A percentile compares a stretch with the other conserved stretches of the same genome.
phyloP scores from a whole-genome alignment of 2,888 invertebrate species.

The Drosophila mulleri region DNA sequence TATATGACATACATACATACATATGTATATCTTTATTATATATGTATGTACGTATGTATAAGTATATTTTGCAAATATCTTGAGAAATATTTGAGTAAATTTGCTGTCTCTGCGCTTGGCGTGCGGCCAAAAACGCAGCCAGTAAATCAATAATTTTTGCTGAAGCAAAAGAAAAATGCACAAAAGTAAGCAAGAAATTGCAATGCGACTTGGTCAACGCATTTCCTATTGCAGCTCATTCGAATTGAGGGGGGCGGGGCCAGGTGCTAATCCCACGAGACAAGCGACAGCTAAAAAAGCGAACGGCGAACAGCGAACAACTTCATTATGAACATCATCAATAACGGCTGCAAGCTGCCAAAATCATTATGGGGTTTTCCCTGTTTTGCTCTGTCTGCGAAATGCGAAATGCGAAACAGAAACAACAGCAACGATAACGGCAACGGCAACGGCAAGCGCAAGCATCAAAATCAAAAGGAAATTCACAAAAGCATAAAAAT shows the following conservation, averaged over 20 bases:
- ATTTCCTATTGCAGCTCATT: conserved; percentile 29
- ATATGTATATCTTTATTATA: neutral
- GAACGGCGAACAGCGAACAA: conserved; percentile 19
- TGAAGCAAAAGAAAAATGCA: conserved; percentile 32
- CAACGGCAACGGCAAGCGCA: conserved; percentile 19
- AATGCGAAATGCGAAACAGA: conserved; percentile 41
- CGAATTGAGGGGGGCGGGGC: neutral
- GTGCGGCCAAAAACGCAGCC: conserved; percentile 64
- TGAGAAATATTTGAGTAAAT: conserved; percentile 57
- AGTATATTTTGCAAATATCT: conserved; percentile 40
- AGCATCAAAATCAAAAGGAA: conserved; percentile 62
- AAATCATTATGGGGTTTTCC: conserved; percentile 67
- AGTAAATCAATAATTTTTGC: conserved; percentile 69
- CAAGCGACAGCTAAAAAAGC: conserved; percentile 6
- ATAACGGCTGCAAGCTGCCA: conserved; percentile 17
- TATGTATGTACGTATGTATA: neutral
- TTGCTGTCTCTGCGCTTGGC: conserved; percentile 59
- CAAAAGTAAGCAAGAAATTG: conserved; percentile 33
- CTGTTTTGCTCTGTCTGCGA: conserved; percentile 75
- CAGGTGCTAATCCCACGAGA: conserved; percentile 18
- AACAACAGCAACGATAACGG: conserved; percentile 12
- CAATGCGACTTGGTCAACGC: conserved; percentile 38
- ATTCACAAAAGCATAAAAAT: conserved; percentile 72
- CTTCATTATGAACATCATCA: conserved; percentile 37
- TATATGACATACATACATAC: neutral